Conservation (phyloP, 2,797 vertebrate genomes). For the Cossypha caffra region DNA sequence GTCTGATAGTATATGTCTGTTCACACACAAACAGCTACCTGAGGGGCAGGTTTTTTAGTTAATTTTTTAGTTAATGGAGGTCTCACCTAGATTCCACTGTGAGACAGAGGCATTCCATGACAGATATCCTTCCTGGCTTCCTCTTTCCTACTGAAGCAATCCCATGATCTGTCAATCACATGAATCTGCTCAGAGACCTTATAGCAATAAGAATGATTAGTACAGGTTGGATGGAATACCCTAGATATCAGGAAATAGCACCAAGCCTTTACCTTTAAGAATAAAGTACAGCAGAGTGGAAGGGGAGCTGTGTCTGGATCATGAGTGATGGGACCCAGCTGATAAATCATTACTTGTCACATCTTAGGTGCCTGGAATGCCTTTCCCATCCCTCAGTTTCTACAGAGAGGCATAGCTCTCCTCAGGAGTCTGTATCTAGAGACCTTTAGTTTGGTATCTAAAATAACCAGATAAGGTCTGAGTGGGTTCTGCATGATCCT, state of each 20-base stretch:
- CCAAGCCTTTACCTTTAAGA: background rate
- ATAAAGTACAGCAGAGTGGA: background rate
- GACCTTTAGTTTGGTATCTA: background rate
- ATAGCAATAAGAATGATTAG: background rate
- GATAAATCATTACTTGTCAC: background rate
- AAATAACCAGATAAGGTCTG: background rate
- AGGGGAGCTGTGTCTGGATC: background rate
- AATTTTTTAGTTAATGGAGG: background rate
- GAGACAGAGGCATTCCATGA: background rate
- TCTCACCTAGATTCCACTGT: background rate
- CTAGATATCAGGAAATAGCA: background rate
- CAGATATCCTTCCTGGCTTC: background rate
- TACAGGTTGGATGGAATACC: background rate
- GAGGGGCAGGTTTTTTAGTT: background rate
- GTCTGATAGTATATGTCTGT: background rate
- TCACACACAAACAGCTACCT: background rate
- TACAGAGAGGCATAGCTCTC: background rate
- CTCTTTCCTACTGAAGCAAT: background rate
- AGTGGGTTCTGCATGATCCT: accelerated
- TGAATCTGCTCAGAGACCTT: background rate
- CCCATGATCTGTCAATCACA: background rate
- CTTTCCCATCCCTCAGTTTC: background rate
- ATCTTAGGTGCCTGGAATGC: background rate
- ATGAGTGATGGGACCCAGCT: background rate
- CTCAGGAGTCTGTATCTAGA: background rate